Evolutionary conservation across 2,797 vertebrate species (phyloP).

Genomic region (Artibeus lituratus): DNA sequence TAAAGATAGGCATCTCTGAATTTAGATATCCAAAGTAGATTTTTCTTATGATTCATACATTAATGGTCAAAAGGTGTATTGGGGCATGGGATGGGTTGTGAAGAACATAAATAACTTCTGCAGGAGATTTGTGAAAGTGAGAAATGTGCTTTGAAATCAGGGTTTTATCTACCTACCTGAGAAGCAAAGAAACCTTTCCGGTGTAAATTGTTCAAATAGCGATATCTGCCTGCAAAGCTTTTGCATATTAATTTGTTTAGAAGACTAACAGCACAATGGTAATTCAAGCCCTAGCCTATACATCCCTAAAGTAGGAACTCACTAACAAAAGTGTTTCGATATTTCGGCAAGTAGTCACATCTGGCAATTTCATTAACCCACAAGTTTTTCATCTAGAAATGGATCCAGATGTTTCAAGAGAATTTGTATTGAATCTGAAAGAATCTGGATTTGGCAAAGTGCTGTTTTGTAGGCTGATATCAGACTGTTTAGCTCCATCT

Average conservation of each 20-base stretch:
- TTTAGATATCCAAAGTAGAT: background rate
- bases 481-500: conserved; percentile 25
- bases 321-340: conserved; percentile 35
- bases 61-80: background rate
- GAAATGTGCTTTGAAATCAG: background rate
- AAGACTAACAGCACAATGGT: conserved; percentile 29
- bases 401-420: conserved; percentile 66
- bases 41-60: background rate
- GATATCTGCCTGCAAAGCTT: background rate
- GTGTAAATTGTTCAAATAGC: background rate
- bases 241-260: conserved; percentile 21
- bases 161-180: background rate
- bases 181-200: background rate
- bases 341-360: conserved; percentile 64
- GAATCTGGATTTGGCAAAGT: conserved; percentile 55
- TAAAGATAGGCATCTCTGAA: background rate
- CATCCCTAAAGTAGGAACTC: background rate
- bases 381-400: conserved; percentile 52
- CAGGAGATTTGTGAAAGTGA: background rate
- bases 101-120: background rate
- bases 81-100: background rate
- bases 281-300: background rate
- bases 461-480: conserved; percentile 38
- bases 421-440: conserved; percentile 58
- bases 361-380: conserved; percentile 68